These are phyloP conservation scores for Styela clava DNA, from an alignment of 23 tunicate species.

Conservation along the genomic window DNA sequence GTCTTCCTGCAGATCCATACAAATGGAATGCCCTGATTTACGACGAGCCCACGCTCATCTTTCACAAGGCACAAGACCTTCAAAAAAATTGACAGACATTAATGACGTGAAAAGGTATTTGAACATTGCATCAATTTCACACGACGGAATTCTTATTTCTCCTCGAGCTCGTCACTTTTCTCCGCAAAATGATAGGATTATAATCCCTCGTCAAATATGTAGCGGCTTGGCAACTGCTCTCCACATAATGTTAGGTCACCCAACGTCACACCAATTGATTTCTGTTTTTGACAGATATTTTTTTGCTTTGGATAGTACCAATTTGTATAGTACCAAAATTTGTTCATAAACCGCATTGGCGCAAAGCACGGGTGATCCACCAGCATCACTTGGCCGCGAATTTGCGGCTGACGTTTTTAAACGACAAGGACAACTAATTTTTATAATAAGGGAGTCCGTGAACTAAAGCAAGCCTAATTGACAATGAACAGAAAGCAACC, in stretches of 20 bases:
- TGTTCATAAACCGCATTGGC: not conserved
- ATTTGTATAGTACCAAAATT: not conserved
- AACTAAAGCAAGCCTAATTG: not conserved
- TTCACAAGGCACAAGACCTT: not conserved
- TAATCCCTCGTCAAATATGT: not conserved
- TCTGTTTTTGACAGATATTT: not conserved
- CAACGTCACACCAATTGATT: not conserved
- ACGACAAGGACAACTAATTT: not conserved
- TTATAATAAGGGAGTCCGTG: not conserved
- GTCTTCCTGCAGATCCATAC: not conserved
- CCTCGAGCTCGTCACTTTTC: not conserved
- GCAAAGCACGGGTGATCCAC: not conserved
- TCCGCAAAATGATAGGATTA: not conserved
- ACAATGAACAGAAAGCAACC: not conserved
- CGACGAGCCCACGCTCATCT: slow-evolving; percentile 1
- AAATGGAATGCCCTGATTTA: not conserved
- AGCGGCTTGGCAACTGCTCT: not conserved
- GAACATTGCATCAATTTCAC: not conserved
- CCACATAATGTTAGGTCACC: not conserved
- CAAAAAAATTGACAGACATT: not conserved
- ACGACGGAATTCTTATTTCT: not conserved
- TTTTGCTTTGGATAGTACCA: not conserved
- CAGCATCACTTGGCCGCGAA: not conserved
- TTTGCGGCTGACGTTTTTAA: not conserved
- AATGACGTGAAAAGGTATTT: not conserved